phyloP scores from a whole-genome alignment of 2,888 invertebrate species.

The Drosophila borealis region DNA sequence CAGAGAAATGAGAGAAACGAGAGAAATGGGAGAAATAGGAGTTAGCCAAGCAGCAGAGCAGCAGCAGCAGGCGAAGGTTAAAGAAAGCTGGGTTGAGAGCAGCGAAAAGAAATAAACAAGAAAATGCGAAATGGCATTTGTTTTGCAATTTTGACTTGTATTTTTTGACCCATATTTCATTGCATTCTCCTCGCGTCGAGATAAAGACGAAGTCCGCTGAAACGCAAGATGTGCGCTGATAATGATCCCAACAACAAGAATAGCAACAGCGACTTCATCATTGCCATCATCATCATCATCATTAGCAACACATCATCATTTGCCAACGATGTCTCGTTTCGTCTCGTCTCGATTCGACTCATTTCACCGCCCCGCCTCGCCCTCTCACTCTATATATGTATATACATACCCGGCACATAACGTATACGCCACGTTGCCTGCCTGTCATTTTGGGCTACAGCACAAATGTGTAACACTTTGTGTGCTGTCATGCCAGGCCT shows the following conservation, averaged over 20 bases:
- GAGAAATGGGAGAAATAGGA: slow-evolving; percentile 1
- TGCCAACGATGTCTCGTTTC: slow-evolving; percentile 53
- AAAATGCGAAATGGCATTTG: slow-evolving; percentile 37
- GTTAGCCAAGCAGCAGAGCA: not conserved
- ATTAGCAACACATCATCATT: slow-evolving; percentile 70
- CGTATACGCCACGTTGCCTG: slow-evolving; percentile 19
- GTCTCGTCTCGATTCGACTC: slow-evolving; percentile 18
- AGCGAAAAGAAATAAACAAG: slow-evolving; percentile 20
- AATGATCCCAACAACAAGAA: slow-evolving; percentile 55
- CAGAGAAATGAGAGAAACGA: not conserved
- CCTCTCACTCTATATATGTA: not conserved
- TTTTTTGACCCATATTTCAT: slow-evolving; percentile 73
- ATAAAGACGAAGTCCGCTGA: slow-evolving; percentile 33
- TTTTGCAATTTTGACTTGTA: slow-evolving; percentile 61
- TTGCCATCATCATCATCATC: slow-evolving; percentile 41
- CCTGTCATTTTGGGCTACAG: slow-evolving; percentile 38
- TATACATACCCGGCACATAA: not conserved
- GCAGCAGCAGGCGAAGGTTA: slow-evolving; percentile 9
- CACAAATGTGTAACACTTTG: slow-evolving; percentile 55
- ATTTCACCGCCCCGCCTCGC: slow-evolving; percentile 1
- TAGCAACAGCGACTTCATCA: slow-evolving; percentile 32
- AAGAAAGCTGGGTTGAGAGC: slow-evolving; percentile 1
- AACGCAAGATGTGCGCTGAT: slow-evolving; percentile 34
- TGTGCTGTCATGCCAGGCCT: slow-evolving; percentile 39
- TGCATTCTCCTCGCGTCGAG: slow-evolving; percentile 27